Evolutionary conservation across 2,888 invertebrate species (phyloP).

Genomic region (Cartodere bifasciata): DNA sequence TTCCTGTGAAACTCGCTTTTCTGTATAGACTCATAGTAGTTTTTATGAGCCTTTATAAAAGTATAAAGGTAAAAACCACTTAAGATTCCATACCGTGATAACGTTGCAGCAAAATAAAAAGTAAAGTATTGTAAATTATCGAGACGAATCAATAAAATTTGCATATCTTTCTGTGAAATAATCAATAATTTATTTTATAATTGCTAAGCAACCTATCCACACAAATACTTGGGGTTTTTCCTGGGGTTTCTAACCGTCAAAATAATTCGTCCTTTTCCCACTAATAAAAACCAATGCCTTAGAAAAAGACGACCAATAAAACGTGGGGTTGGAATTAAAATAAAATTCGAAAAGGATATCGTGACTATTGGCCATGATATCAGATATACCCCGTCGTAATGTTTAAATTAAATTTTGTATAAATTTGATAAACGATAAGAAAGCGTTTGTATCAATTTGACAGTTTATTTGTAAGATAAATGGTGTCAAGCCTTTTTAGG

Average conservation of each 20-base stretch:
- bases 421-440: slow-evolving; percentile 32
- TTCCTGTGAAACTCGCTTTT: too few relatives aligned
- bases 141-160: slow-evolving; percentile 22
- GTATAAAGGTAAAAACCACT: too few relatives aligned
- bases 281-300: too few relatives aligned
- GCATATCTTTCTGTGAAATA: slow-evolving; percentile 25
- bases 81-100: slow-evolving; percentile 3
- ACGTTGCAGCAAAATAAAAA: slow-evolving; percentile 10
- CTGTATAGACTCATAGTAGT: too few relatives aligned
- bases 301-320: slow-evolving; percentile 6
- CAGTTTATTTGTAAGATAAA: slow-evolving; percentile 20
- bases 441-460: slow-evolving; percentile 27
- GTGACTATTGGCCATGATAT: slow-evolving; percentile 33
- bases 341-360: slow-evolving; percentile 17
- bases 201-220: slow-evolving; percentile 32
- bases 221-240: slow-evolving; percentile 25
- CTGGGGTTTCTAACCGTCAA: slow-evolving; percentile 3
- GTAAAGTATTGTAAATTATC: slow-evolving; percentile 16
- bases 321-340: slow-evolving; percentile 7
- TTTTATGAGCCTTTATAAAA: too few relatives aligned
- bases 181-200: slow-evolving; percentile 29
- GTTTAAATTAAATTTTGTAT: slow-evolving; percentile 35
- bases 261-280: slow-evolving; percentile 1
- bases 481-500: slow-evolving; percentile 19
- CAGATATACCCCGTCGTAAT: slow-evolving; percentile 29